Evolutionary conservation across 2,797 vertebrate species (phyloP).

Genomic region (Onychomys arenicola): DNA sequence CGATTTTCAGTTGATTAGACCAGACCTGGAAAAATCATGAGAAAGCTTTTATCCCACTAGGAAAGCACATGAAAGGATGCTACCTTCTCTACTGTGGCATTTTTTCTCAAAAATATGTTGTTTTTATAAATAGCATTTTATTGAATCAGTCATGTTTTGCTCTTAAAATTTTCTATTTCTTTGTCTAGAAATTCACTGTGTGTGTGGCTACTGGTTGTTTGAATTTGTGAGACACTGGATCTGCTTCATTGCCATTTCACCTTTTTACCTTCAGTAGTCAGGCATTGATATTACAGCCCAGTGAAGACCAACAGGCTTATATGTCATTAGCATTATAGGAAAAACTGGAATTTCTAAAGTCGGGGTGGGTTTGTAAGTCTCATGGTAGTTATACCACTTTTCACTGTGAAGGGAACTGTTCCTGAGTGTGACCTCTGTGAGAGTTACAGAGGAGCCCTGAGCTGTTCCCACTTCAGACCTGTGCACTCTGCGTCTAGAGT

Average conservation of each 20-base stretch:
- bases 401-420: neutral
- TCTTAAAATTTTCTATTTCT: neutral
- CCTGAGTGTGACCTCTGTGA: neutral
- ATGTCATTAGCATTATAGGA: neutral
- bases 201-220: neutral
- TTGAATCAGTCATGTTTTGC: constrained; percentile 13
- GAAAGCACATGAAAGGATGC: neutral
- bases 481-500: rapidly evolving
- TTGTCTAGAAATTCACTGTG: neutral
- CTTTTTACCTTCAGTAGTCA: neutral
- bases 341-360: constrained; percentile 23
- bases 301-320: neutral
- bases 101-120: neutral
- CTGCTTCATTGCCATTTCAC: neutral
- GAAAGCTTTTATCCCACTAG: neutral
- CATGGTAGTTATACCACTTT: neutral
- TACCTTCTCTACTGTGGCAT: neutral
- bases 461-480: neutral
- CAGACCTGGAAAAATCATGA: neutral
- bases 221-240: neutral
- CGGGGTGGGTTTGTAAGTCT: neutral
- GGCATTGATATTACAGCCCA: neutral
- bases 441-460: neutral
- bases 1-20: neutral
- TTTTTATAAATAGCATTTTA: neutral